A percentile compares a stretch with the other conserved stretches of the same genome.
Evolutionary conservation across 2,797 vertebrate species (phyloP).

Genomic region (Onychomys leucogaster): DNA sequence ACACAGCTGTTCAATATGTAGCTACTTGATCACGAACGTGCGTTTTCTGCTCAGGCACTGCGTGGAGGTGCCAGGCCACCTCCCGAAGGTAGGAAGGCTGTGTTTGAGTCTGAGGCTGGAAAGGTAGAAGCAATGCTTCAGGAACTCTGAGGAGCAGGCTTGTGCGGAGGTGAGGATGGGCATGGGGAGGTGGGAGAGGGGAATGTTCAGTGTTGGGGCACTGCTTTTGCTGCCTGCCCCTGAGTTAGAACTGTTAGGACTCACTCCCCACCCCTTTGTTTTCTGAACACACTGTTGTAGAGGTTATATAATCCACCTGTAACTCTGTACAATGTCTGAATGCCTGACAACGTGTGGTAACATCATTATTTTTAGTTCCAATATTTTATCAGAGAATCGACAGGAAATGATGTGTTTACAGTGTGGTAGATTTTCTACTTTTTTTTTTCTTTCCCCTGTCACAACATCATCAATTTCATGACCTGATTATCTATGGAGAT

Average conservation of each 20-base stretch:
- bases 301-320: conserved; percentile 24
- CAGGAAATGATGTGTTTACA: conserved; percentile 46
- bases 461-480: background rate
- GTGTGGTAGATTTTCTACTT: background rate
- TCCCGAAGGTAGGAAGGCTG: background rate
- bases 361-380: conserved; percentile 35
- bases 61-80: background rate
- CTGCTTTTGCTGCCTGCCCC: background rate
- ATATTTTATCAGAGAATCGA: conserved; percentile 35
- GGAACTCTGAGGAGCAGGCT: background rate
- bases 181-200: too few species aligned
- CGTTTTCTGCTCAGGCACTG: background rate
- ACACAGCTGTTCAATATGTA: background rate
- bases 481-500: background rate
- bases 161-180: too few species aligned
- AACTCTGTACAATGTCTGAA: conserved; percentile 15
- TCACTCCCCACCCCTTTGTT: background rate
- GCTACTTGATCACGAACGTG: background rate
- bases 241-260: background rate
- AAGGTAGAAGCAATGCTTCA: background rate
- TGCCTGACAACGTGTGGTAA: background rate
- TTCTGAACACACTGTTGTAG: conserved; percentile 44
- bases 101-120: conserved; percentile 26
- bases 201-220: background rate
- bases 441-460: background rate